Base-by-base conservation (phyloP, 2,113 vertebrate species). In the Spermophilus dauricus region DNA sequence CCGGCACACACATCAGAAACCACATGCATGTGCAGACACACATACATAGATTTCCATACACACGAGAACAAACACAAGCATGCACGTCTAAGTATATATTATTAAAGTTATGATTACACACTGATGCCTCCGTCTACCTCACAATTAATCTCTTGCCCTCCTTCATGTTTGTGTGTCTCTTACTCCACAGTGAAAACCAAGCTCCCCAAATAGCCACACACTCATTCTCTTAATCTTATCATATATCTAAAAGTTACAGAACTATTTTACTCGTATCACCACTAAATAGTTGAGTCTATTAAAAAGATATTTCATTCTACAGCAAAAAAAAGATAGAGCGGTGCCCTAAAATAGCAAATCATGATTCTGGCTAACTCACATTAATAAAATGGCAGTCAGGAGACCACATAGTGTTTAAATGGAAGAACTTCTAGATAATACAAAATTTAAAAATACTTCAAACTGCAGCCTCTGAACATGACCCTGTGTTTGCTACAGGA, bases 341-440 rank as follows among this genome's bases (percentile, higher is more conserved):
- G 30, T 72, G 28, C 4, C 37, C 69, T 58, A 24, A 63, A 80
- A 80, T 0, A 85, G 42, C 83, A 81, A 73, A 42, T 65, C 78
- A 93, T 22, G 30, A 32, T 92, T 85, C 91, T 18, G 26, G 78
- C 73, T 95, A 92, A 95, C 75, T 95, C 91, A 78, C 30, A 91
- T 70, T 95, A 80, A 69, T 34, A 45, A 4, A 1, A 42, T 1
- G 42, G 30, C 1, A 94, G 58, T n/a, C 88, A 89, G 78, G 0
- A 18, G 77, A 69, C 45, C 93, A 97, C 67, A 95, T 95, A 69
- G 58, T 67, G 85, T 83, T 69, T 14, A 78, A 92, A 24, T 90
- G 95, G 75, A 77, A 97, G 73, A 94, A 56, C 70, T 94, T 98
- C 78, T 92, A 89, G 72, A 86, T 76, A 89, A 83, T 69, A 96